Evolutionary conservation across 2,797 vertebrate genomes (phyloP), one percentile per base, ranked within the genome.

Genomic region (Anabacerthia variegaticeps): DNA sequence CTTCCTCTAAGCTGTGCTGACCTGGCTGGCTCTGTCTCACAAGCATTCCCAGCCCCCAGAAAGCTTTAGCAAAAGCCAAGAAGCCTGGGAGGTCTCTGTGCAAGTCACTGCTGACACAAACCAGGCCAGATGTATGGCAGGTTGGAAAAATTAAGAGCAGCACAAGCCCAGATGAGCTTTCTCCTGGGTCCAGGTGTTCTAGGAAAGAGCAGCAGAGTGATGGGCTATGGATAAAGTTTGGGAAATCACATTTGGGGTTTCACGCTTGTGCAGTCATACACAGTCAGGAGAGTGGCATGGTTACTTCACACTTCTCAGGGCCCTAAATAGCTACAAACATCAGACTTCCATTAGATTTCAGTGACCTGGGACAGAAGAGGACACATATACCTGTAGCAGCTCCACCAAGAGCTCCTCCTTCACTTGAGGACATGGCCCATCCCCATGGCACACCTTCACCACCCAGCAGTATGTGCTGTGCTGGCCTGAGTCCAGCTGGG

Each of bases 31-130:
- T 83, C 48, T 69, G 61, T 58, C 43, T 81, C 27, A 58, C 48
- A 36, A 88, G 56, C 69, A 52, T 43, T 88, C 67, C 43, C 62
- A 78, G 23, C 28, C 39, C 85, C 61, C 76, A 56, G 85, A 67
- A 59, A 81, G 46, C 39, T 48, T 83, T 5, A 32, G 39, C n/a
- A 72, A 66, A 83, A 92, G 68, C 93, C 91, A 83, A 54, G 71
- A 73, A 87, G 56, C 61, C 86, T 77, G 74, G 82, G 79, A 96
- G 82, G 92, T 78, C 75, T 83, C 37, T 2, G 2, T n/a, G 55
- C 48, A 81, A 88, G 41, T 22, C 51, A 26, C 66, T 63, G 58
- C 76, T 96, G 91, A 92, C 71, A 92, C 41, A 88, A 93, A 84
- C 69, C 82, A 91, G n/a, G 69, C n/a, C 72, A 88, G 37, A 75